A percentile compares a stretch with the other conserved stretches of the same genome.
These are phyloP conservation scores for Ptilorrhoa leucosticta DNA, from an alignment of 2,113 vertebrate species.

Conservation along the genomic window DNA sequence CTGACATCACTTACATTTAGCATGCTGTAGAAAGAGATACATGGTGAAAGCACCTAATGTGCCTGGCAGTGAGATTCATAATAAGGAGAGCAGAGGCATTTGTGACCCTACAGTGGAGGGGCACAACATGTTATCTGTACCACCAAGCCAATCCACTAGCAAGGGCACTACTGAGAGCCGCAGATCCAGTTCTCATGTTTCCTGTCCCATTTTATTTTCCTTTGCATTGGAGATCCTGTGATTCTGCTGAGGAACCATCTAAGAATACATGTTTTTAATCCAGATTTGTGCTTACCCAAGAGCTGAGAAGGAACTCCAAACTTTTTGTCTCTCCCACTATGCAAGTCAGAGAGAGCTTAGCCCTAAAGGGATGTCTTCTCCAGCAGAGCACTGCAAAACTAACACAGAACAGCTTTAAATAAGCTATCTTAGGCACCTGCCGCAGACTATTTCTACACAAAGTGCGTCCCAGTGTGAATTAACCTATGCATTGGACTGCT, in stretches of 20 bases:
- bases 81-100: neutral
- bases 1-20: neutral
- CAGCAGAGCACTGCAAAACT: neutral
- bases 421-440: neutral
- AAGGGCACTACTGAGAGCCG: neutral
- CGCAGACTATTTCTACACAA: neutral
- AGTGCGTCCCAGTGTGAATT: neutral
- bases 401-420: neutral
- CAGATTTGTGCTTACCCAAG: neutral
- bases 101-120: neutral
- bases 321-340: neutral
- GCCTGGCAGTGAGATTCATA: neutral
- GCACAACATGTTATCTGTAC: neutral
- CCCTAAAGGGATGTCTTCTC: neutral
- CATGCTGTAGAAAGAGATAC: neutral
- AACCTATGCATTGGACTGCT: neutral
- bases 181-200: neutral
- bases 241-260: neutral
- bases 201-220: neutral
- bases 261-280: neutral
- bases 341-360: neutral
- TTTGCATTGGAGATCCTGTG: neutral
- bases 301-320: neutral
- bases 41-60: neutral
- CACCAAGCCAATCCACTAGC: neutral